Base-by-base conservation (phyloP, 2,797 vertebrate species). In the Mus minutoides region DNA sequence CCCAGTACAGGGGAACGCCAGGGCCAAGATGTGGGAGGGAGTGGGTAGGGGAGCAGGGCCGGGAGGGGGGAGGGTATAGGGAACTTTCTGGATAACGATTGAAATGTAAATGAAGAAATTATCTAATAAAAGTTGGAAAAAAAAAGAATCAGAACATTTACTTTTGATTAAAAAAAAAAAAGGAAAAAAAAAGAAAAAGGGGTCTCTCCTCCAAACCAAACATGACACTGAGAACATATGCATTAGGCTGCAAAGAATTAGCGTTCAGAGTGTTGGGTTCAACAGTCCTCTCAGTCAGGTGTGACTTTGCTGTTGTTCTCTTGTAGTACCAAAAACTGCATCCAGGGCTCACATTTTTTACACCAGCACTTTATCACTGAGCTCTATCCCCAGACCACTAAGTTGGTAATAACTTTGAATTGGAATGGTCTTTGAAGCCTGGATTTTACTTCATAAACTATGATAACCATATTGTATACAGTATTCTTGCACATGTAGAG, bases 371-470 rank as follows among this genome's bases (percentile, higher is more conserved):
- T 87, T 54, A 56, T 24, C 52, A 5, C n/a, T 88, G 52, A 22
- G n/a, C 17, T 37, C 52, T 3, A 4, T 21, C 16, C 52, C 52
- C 26, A 43, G n/a, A 58, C 9, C n/a, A 56, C 67, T 31, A 88
- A 31, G 7, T 31, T 56, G 16, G 9, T 40, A 13, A 43, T 58
- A 4, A 56, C 24, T 88, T 56, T 43, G 37, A 85, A 8, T 31
- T 90, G 62, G 80, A 21, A 37, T 90, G 5, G 24, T 56, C 34
- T 37, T 43, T 88, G 52, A n/a, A 90, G 29, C 14, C n/a, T 88
- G 2, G 22, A 46, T 96, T 95, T 93, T 84, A 85, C 37, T 83
- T 5, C 58, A 5, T 84, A 62, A 95, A 80, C 31, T 67, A 34
- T 19, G 52, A 4, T 67, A 56, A 37, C 60, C 31, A 89, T 76